Percentiles rank a stretch among this genome's conserved stretches.
Evolutionary conservation across 2,888 invertebrate species (phyloP).

Genomic region (Ametastegia equiseti): DNA sequence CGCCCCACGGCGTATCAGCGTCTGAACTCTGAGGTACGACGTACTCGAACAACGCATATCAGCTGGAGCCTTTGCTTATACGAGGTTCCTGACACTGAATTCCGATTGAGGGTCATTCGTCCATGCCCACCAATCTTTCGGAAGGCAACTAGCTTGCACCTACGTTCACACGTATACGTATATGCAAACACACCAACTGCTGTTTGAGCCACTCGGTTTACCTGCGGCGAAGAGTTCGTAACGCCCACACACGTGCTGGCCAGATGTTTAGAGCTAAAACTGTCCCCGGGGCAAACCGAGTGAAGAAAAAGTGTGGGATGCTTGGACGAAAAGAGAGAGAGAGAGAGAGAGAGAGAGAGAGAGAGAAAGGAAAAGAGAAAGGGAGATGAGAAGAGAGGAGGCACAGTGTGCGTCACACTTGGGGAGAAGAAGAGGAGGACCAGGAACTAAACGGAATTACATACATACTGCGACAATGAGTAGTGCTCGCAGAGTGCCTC

Average conservation of each 20-base stretch:
- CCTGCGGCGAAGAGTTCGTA: neutral
- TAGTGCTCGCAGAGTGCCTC: too few species aligned
- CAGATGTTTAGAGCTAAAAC: conserved; percentile 25
- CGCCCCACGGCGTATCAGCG: too few species aligned
- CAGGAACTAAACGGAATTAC: conserved; percentile 8
- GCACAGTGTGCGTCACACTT: conserved; percentile 9
- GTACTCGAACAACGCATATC: too few species aligned
- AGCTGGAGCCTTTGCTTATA: too few species aligned
- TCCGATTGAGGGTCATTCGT: too few species aligned
- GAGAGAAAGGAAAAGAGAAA: conserved; percentile 64
- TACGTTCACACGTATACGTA: neutral
- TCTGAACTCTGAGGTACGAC: too few species aligned
- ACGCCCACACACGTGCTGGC: conserved; percentile 15
- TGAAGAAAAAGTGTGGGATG: conserved; percentile 61
- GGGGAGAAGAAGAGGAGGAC: neutral
- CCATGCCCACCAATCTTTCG: too few species aligned
- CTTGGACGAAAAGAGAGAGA: conserved; percentile 70
- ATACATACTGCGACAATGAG: conserved; percentile 6
- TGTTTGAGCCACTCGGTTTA: neutral
- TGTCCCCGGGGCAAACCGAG: neutral
- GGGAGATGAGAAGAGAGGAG: neutral
- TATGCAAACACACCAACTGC: neutral
- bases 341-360: conserved; percentile 62
- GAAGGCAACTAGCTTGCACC: too few species aligned
- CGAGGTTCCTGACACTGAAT: too few species aligned